phyloP scores from a whole-genome alignment of 2,797 vertebrate genomes.

The Girardinus metallicus region DNA sequence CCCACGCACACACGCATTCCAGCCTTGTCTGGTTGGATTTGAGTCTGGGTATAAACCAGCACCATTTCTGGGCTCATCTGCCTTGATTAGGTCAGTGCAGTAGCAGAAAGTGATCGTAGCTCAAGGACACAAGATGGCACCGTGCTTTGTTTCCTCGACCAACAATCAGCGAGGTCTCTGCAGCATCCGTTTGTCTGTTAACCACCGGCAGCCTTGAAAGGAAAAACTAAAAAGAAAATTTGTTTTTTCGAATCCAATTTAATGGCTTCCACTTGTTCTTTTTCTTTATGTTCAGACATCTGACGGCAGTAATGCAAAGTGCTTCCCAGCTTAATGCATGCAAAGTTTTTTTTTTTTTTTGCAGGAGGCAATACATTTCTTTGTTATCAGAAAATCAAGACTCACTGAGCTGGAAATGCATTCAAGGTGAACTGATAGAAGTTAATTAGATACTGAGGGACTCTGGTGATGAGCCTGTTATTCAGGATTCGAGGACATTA shows the following conservation, averaged over 20 bases:
- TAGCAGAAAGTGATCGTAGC: constrained; percentile 50
- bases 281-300: background rate
- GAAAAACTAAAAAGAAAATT: constrained; percentile 36
- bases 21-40: background rate
- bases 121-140: constrained; percentile 57
- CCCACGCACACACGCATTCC: background rate
- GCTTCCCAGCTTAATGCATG: constrained; percentile 37
- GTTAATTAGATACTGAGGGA: constrained; percentile 35
- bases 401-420: background rate
- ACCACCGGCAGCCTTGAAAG: constrained; percentile 33
- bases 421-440: constrained; percentile 37
- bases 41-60: constrained; percentile 36
- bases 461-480: constrained; percentile 24
- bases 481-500: constrained; percentile 10
- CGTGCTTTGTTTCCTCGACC: constrained; percentile 36
- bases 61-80: constrained; percentile 31
- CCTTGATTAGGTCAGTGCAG: constrained; percentile 57
- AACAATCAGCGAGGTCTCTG: background rate
- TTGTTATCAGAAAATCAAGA: constrained; percentile 15
- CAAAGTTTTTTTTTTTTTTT: background rate
- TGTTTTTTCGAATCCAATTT: constrained; percentile 29
- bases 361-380: constrained; percentile 28
- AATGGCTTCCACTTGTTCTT: constrained; percentile 4
- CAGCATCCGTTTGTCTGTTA: constrained; percentile 29
- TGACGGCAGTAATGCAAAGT: constrained; percentile 17